Evolutionary conservation across 2,888 invertebrate genomes (phyloP), one percentile per base, ranked within the genome.

Genomic region (Caenorhabditis becei): DNA sequence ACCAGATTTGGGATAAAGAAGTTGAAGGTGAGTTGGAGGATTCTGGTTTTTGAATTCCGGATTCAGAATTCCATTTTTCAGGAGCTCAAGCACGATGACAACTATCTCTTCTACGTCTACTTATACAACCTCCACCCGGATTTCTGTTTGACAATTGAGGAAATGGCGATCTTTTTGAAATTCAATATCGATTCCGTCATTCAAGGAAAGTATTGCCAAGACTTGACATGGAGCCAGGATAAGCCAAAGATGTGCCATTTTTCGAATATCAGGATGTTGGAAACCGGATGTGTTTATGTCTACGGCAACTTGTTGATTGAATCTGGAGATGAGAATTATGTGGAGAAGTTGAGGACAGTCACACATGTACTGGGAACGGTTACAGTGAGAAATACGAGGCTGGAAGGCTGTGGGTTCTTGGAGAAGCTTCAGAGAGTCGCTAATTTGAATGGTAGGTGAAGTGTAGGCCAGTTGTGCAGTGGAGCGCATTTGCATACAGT

Each of bases 241-340:
- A 37, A 20, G 7, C 18, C 26, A 16, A 61, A 51, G 16, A 7
- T 16, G 16, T 71, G 61, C 41, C 0, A 23, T 1, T 61, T 41
- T 2, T 1, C 41, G 1, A 54, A 14, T 16, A 28, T 71, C 61
- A 20, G 20, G 7, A 41, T 5, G 2, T 23, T 71, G 35, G 41
- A 61, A 1, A 44, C 18, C 7, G 23, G 51, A 1, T 71, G 70
- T 16, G 23, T 32, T 7, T 51, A 54, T 28, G 7, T 61, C 0
- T 8, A 44, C 2, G 70, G 70, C 20, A 5, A 71, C 20, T 14
- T 71, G 14, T 4, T 71, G 0, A 24, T 71, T 14, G 26, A 37
- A 8, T 26, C 70, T 24, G 70, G 70, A 18, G 70, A 71, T 44
- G 70, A 71, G 32, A 18, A 32, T 8, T 44, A 62, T n/a, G 41